Base-by-base conservation (phyloP, 2,113 vertebrate species). In the Datnioides undecimradiatus region DNA sequence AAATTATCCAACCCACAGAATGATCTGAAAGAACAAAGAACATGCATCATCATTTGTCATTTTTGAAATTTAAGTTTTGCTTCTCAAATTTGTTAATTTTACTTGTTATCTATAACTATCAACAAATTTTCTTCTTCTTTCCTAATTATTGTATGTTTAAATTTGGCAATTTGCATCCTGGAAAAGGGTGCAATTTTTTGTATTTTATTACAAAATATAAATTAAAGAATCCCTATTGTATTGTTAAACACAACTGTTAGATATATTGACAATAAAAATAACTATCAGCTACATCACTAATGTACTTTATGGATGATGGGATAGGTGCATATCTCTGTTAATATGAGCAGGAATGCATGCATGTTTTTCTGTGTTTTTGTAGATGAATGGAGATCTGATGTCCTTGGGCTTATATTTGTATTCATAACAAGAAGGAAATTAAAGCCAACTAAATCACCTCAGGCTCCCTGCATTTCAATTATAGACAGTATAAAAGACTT, bases 381-480 rank as follows among this genome's bases (percentile, higher is more conserved):
- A 74, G 72, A 77, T 76, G 34, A 78, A 78, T 72, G 51, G 60
- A 59, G 59, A 74, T 82, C 72, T 84, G 64, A 79, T 86, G 73
- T 71, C 86, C 76, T 87, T 80, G 82, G 79, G 73, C 63, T 87
- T 71, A 54, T 77, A 85, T 92, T 82, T 74, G 78, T 83, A 88
- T 89, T 83, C 85, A 64, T 88, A 85, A 90, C 41, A 91, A 90
- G 72, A 66, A 76, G 83, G 45, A 88, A 80, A 88, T 90, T 79
- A 91, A 90, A 91, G 63, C 49, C 60, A 71, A 65, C 78, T 83
- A 78, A 87, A 90, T 85, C 80, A 90, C 86, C 90, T 89, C 76
- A 72, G 83, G 87, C 88, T 79, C 71, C 54, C 43, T 71, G 91
- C 57, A 62, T 89, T 94, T 93, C 90, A 94, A 93, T 93, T 93